Conservation (phyloP, 2,797 vertebrate species). For the Gymnopithys bicolor region DNA sequence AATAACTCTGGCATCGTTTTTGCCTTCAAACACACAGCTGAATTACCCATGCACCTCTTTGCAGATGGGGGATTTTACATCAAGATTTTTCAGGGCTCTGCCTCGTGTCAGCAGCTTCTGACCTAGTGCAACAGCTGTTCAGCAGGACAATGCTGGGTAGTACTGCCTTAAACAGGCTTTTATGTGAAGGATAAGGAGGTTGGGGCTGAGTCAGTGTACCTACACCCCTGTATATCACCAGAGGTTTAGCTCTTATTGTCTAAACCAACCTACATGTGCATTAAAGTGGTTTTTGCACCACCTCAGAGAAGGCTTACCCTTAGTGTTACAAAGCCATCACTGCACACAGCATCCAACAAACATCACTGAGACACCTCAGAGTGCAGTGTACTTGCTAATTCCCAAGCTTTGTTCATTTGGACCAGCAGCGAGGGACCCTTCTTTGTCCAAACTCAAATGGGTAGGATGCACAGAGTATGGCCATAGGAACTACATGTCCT, state of each 20-base stretch:
- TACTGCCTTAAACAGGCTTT: not conserved
- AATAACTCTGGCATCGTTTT: not conserved
- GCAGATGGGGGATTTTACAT: not conserved
- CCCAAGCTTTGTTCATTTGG: not conserved
- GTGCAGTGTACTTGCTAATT: accelerated
- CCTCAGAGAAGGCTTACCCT: not conserved
- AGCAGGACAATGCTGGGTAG: not conserved
- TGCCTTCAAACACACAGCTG: not conserved
- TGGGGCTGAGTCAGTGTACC: not conserved
- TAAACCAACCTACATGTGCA: accelerated
- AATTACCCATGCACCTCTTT: not conserved
- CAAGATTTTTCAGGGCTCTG: not conserved
- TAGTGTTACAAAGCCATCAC: not conserved
- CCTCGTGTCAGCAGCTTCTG: not conserved
- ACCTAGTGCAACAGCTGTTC: not conserved
- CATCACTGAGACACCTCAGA: accelerated
- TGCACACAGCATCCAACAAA: not conserved
- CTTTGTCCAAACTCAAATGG: not conserved
- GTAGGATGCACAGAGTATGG: accelerated
- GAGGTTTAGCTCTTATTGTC: not conserved
- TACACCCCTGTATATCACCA: not conserved
- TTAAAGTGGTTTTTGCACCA: not conserved
- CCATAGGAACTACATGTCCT: not conserved
- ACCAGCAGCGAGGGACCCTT: not conserved
- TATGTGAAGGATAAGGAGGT: not conserved